These are phyloP conservation scores for Chloroceryle aenea DNA, from an alignment of 2,113 vertebrate genomes.

Conservation along the genomic window DNA sequence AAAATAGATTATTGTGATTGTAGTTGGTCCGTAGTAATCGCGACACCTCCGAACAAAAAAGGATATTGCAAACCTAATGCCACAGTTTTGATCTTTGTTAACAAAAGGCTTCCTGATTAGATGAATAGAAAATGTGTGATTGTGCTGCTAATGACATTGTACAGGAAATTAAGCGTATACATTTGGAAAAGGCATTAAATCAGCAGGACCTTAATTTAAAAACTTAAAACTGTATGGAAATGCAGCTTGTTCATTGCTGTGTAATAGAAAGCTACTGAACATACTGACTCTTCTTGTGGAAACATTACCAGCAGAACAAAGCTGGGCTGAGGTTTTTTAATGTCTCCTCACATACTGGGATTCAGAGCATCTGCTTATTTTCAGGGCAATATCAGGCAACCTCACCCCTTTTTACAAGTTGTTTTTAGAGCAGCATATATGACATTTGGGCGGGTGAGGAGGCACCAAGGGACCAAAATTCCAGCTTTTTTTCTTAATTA, in stretches of 20 bases:
- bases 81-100: conserved; percentile 75
- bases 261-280: conserved; percentile 76
- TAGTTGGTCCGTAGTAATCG: background rate
- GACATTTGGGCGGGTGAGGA: background rate
- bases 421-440: background rate
- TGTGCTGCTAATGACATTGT: conserved; percentile 83
- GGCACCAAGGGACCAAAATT: background rate
- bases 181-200: conserved; percentile 84
- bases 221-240: conserved; percentile 85
- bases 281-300: conserved; percentile 70
- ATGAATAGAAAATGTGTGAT: conserved; percentile 79
- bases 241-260: conserved; percentile 79
- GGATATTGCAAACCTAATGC: conserved; percentile 39
- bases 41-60: background rate
- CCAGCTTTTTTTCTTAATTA: conserved; percentile 11
- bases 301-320: conserved; percentile 70
- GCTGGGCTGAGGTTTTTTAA: conserved; percentile 25
- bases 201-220: conserved; percentile 87
- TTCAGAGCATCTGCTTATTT: conserved; percentile 34
- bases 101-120: conserved; percentile 78
- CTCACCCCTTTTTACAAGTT: conserved; percentile 27
- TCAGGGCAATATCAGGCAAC: conserved; percentile 2
- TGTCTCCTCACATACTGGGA: conserved; percentile 4
- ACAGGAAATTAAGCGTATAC: conserved; percentile 84
- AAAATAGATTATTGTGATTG: background rate